Conservation (phyloP, 2,888 invertebrate genomes). For the Mylabris sibirica region DNA sequence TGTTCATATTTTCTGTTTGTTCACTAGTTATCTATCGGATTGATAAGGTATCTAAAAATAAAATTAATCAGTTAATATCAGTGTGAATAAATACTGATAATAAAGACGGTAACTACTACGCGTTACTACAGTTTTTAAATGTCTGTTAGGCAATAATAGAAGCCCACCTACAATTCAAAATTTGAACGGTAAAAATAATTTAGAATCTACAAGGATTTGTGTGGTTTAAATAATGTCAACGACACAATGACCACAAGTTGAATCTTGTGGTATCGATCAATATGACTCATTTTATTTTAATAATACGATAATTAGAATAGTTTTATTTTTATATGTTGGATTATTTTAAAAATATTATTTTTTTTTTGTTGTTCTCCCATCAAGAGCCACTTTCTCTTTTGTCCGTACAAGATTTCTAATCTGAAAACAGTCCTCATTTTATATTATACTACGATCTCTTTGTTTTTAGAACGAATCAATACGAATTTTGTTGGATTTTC, state of each 20-base stretch:
- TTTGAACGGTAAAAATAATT: neutral
- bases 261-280: neutral
- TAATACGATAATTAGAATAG: neutral
- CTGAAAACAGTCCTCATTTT: neutral
- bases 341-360: neutral
- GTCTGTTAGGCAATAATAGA: conserved; percentile 6
- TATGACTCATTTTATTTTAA: conserved; percentile 3
- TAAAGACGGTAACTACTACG: neutral
- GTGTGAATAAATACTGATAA: conserved; percentile 16
- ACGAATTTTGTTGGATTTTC: neutral
- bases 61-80: conserved; percentile 17
- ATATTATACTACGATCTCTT: neutral
- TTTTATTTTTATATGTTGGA: neutral
- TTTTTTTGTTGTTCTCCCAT: neutral
- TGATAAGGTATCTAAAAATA: conserved; percentile 18
- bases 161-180: neutral
- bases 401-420: neutral
- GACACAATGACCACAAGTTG: neutral
- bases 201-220: neutral
- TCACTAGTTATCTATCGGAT: neutral
- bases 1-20: neutral
- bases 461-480: neutral
- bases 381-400: conserved; percentile 11
- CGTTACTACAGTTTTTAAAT: neutral
- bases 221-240: neutral